These are phyloP conservation scores for Thoracochromis brauschi DNA, from an alignment of 2,113 vertebrate genomes.

Conservation along the genomic window DNA sequence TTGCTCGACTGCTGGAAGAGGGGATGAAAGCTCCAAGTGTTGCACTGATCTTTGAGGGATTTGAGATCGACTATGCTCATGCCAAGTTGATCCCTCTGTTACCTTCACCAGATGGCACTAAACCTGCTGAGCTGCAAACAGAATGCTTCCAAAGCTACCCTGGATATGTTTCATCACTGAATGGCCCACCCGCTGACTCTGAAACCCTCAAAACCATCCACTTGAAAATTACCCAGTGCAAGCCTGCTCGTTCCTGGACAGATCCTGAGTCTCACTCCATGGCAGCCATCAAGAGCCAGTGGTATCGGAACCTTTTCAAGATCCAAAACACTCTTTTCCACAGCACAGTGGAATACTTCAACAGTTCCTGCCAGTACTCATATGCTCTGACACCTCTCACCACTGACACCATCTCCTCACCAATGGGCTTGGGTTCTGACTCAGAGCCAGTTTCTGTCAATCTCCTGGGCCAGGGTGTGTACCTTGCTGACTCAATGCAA, in stretches of 20 bases:
- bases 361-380: slow-evolving; percentile 59
- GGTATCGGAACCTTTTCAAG: slow-evolving; percentile 74
- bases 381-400: slow-evolving; percentile 75
- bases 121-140: not conserved
- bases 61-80: slow-evolving; percentile 73
- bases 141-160: slow-evolving; percentile 61
- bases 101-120: slow-evolving; percentile 21
- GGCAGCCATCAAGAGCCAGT: slow-evolving; percentile 66
- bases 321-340: slow-evolving; percentile 77
- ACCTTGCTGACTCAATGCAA: slow-evolving; percentile 77
- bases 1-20: slow-evolving; percentile 57
- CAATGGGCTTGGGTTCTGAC: slow-evolving; percentile 76
- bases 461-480: slow-evolving; percentile 69
- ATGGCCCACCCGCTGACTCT: slow-evolving; percentile 59
- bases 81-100: slow-evolving; percentile 68
- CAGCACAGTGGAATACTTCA: slow-evolving; percentile 74
- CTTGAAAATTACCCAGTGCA: slow-evolving; percentile 57
- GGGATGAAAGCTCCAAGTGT: slow-evolving; percentile 60
- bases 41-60: slow-evolving; percentile 73
- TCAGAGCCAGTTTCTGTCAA: slow-evolving; percentile 72
- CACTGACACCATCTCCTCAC: slow-evolving; percentile 76
- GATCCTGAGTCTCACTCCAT: slow-evolving; percentile 63
- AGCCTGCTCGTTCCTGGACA: slow-evolving; percentile 64
- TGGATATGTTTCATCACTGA: slow-evolving; percentile 68
- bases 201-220: slow-evolving; percentile 54